phyloP scores from a whole-genome alignment of 2,888 invertebrate species.

The Platerodrilus igneus region DNA sequence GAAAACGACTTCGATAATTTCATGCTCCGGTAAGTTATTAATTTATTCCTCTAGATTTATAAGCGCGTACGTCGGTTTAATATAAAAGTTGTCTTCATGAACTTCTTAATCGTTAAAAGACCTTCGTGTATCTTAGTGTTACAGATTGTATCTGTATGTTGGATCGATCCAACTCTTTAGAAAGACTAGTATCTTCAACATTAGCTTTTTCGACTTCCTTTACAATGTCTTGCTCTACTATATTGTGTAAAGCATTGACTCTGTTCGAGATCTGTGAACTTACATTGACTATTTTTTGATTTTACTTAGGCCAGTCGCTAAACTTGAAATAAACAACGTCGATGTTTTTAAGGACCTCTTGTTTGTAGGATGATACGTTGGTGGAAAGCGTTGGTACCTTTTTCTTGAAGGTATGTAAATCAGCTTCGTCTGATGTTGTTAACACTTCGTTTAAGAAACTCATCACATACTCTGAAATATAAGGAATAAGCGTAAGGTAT shows the following conservation, averaged over 20 bases:
- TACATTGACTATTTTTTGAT: constrained; percentile 49
- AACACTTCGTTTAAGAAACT: constrained; percentile 25
- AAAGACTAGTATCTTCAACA: constrained; percentile 56
- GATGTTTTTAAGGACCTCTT: constrained; percentile 57
- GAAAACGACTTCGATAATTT: constrained; percentile 51
- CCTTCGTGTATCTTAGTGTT: constrained; percentile 43
- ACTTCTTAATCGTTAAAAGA: constrained; percentile 41
- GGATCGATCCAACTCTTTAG: constrained; percentile 53
- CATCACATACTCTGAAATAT: constrained; percentile 16
- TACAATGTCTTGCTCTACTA: constrained; percentile 59
- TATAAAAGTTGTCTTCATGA: constrained; percentile 40
- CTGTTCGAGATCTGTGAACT: constrained; percentile 51
- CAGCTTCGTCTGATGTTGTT: constrained; percentile 36
- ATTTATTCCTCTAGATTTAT: constrained; percentile 49
- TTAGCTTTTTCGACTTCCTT: constrained; percentile 58
- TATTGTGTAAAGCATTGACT: constrained; percentile 53
- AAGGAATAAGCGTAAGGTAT: too few relatives aligned
- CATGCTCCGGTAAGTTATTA: constrained; percentile 49
- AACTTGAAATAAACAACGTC: constrained; percentile 59
- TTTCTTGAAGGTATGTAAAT: constrained; percentile 55
- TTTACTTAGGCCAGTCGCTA: constrained; percentile 52
- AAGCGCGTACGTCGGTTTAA: constrained; percentile 52
- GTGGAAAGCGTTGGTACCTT: constrained; percentile 57
- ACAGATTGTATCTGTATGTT: constrained; percentile 54
- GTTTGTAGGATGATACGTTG: constrained; percentile 56